Evolutionary conservation across 2,113 vertebrate genomes (phyloP).

Genomic region (Atrichornis clamosus): DNA sequence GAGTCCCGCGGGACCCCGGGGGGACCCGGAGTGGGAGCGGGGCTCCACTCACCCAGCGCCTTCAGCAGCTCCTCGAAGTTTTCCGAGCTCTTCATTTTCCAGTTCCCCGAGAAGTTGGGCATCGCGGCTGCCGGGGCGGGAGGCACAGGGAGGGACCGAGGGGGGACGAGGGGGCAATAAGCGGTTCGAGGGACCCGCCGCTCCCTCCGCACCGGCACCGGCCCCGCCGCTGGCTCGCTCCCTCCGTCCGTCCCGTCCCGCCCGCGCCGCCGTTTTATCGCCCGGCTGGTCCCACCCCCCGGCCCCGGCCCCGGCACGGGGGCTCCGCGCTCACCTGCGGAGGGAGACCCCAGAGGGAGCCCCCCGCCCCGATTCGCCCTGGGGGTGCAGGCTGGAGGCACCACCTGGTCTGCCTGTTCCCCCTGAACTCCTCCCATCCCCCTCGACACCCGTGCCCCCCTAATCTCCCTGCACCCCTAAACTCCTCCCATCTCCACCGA

Average conservation of each 20-base stretch:
- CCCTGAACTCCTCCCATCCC: not conserved
- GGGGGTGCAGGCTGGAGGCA: not conserved
- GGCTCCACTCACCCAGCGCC: constrained; percentile 77
- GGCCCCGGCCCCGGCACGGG: not conserved
- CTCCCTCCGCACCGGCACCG: not conserved
- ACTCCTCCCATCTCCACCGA: not conserved
- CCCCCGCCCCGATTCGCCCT: not conserved
- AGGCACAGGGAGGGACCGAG: not conserved
- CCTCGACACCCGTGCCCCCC: not conserved
- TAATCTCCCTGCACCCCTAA: not conserved
- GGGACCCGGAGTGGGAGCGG: not conserved
- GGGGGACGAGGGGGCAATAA: not conserved
- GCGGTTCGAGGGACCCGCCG: not conserved
- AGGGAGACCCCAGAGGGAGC: not conserved
- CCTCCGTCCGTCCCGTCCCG: not conserved
- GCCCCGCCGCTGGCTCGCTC: not conserved
- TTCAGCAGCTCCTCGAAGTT: constrained; percentile 94
- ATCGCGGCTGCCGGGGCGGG: constrained; percentile 33
- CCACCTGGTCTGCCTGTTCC: not conserved
- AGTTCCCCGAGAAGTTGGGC: constrained; percentile 86
- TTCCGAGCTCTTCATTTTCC: constrained; percentile 90
- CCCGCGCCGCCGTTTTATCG: not conserved
- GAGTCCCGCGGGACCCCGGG: not conserved
- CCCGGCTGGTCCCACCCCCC: not conserved
- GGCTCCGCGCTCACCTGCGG: not conserved